Base-by-base conservation (phyloP, 2,113 vertebrate genomes). In the Tichodroma muraria region DNA sequence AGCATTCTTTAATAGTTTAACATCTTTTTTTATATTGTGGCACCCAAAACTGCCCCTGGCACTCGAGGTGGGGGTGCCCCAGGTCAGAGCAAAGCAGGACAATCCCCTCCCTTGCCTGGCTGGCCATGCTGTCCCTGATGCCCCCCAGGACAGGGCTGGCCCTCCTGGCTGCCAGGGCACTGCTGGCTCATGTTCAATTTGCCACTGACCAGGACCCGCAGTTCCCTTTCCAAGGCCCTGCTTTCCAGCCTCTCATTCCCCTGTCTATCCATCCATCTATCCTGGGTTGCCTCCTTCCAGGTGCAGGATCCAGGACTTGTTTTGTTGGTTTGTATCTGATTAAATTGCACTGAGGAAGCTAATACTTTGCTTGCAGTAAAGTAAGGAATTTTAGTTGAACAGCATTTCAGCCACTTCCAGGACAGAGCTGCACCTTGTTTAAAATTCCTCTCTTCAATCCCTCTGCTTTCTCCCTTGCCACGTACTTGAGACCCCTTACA, bases 31-130 rank as follows among this genome's bases (percentile, higher is more conserved):
- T 15, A 35, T 15, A 22, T 27, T 18, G 20, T 75, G n/a, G 8
- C 6, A 2, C 13, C 24, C 33, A 38, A 2, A 44, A 14, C n/a
- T 53, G 23, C 3, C 11, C 14, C 22, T 15, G 59, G 15, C 21
- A 10, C 21, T 14, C 0, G 0, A 28, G 28, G 4, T 45, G 68
- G 64, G 37, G 22, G 22, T 0, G 0, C 13, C 16, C 24, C 45
- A 68, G 33, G 1, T 4, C 68, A 73, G 52, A 33, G 22, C 19
- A 59, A 33, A 75, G 13, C 0, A 0, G 61, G 69, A 68, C 28
- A 89, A 53, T 82, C 24, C 23, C 59, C 44, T 45, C 20, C 19
- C 38, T 45, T 28, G 24, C 11, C 20, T 0, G 0, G n/a, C 24
- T 60, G 53, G 6, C 0, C 0, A 45, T 38, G 53, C n/a, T 81